Evolutionary conservation across 2,888 invertebrate species (phyloP), one percentile per base, ranked within the genome.

Genomic region (Andrena flavipes): DNA sequence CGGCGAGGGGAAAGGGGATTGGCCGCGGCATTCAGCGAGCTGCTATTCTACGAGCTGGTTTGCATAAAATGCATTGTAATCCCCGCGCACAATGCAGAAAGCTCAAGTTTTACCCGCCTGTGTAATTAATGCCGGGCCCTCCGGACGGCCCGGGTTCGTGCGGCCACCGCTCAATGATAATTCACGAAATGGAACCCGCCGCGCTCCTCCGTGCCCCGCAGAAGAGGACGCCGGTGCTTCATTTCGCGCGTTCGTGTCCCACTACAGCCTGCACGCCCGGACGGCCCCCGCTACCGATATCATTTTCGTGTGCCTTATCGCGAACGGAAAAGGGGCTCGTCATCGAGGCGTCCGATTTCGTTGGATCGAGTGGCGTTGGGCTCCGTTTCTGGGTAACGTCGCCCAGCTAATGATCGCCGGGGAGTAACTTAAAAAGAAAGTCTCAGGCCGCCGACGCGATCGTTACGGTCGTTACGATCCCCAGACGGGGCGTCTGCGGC

Each of bases 1-100:
- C 8, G 29, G 42, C 16, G 56, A 8, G 54, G 62, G 65, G 26
- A 67, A 62, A 71, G 67, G 62, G 78, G 69, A 73, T 78, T 64
- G 78, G 78, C 59, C 83, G 30, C 35, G 59, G 74, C 33, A 82
- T 82, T 82, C 81, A 82, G 13, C 74, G 81, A 42, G 33, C 72
- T 74, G 81, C 84, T 76, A 75, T 79, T 84, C 71, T 54, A 69
- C 80, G 76, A 75, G 77, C 82, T 79, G 82, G 83, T 87, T 87
- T 87, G 87, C 87, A 87, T 84, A 85, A 87, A 80, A 83, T 84
- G 84, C 87, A 85, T 85, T 87, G 87, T 87, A 84, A 87, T 82
- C 75, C 72, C 76, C n/a, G 74, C 7, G 69, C 74, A 74, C 80
- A 80, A 77, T 84, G 83, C 79, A 69, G 82, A 72, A 78, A 80